Conservation (phyloP, 2,888 invertebrate genomes). For the Sturmia bella region DNA sequence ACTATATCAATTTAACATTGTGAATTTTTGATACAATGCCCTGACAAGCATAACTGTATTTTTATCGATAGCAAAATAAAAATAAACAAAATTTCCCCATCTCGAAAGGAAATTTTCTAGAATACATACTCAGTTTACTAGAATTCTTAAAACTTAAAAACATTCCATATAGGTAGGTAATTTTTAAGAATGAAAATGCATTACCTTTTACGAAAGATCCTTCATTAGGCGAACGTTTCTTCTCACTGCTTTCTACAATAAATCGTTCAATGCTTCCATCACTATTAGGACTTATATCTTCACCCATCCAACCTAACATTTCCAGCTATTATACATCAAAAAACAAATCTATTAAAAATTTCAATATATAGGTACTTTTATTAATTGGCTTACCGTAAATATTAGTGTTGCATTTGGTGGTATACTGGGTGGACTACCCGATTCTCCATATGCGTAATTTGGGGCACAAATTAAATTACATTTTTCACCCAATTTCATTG, state of each 20-base stretch:
- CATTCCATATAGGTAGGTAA: neutral
- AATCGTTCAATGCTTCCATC: constrained; percentile 92
- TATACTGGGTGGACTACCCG: constrained; percentile 93
- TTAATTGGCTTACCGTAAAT: constrained; percentile 89
- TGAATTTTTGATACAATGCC: neutral
- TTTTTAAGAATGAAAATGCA: constrained; percentile 1
- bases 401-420: constrained; percentile 93
- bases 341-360: neutral
- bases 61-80: constrained; percentile 20
- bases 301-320: constrained; percentile 92
- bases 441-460: constrained; percentile 94
- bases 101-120: constrained; percentile 13
- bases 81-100: constrained; percentile 16
- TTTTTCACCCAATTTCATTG: constrained; percentile 95
- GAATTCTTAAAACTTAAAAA: constrained; percentile 1
- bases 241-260: constrained; percentile 87
- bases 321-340: constrained; percentile 85
- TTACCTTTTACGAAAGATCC: constrained; percentile 92
- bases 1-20: no score
- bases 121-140: no score
- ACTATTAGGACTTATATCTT: constrained; percentile 92
- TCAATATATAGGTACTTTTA: no score
- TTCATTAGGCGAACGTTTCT: constrained; percentile 89
- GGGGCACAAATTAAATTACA: constrained; percentile 92
- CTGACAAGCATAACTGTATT: neutral